Base-by-base conservation (phyloP, 2,888 invertebrate genomes). In the Marasmarcha lunaedactyla region DNA sequence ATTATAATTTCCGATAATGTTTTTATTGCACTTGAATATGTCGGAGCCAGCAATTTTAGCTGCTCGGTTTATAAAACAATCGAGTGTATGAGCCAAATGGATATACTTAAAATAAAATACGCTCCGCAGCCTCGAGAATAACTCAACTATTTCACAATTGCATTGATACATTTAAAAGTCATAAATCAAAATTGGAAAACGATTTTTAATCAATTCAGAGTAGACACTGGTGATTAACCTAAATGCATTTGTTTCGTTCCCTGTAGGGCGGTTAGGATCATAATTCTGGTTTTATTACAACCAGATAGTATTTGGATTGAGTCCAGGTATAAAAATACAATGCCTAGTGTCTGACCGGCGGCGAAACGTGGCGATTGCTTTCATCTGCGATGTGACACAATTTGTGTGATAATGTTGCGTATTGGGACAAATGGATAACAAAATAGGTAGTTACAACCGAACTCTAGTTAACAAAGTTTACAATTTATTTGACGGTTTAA, bases 261-360 rank as follows among this genome's bases (percentile, higher is more conserved):
- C n/a, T 30, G 11, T 30, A 30, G 4, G 30, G 30, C n/a, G n/a
- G 30, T 20, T 20, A 7, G 20, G 4, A 11, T 30, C 30, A 30
- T 30, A 30, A 30, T 30, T 30, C 20, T 20, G 9, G 30, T 30
- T 9, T n/a, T 30, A 30, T n/a, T 30, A 11, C 30, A 30, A 30
- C 4, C n/a, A 30, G 20, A 20, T 9, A 71, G 71, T 74, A 77
- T 76, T 81, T 81, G 81, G 81, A 79, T 48, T 49, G 48, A 48
- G 57, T 76, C 81, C 81, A 81, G 78, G 70, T 76, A 66, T 65
- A 73, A 76, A 81, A 81, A 81, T 79, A 81, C 77, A 74, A 73
- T 72, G 63, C 69, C 65, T 70, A 66, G 72, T 71, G 52, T 50
- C 55, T 54, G 47, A 51, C 49, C 36, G 47, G 50, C 46, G 46